phyloP scores from a whole-genome alignment of 2,797 vertebrate genomes.

The Remorina albescens region DNA sequence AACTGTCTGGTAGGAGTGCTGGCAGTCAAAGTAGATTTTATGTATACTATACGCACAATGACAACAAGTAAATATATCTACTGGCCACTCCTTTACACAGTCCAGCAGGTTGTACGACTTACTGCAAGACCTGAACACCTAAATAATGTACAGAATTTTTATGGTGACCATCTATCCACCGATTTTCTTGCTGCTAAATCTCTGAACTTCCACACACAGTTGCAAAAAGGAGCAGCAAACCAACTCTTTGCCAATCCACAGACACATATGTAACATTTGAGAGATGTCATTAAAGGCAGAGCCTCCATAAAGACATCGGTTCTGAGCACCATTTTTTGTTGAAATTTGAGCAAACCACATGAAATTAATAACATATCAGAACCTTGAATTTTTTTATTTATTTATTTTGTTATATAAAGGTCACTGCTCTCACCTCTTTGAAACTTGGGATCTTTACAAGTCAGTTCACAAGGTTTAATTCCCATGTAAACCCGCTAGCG shows the following conservation, averaged over 20 bases:
- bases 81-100: neutral
- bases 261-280: neutral
- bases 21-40: constrained; percentile 3
- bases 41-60: neutral
- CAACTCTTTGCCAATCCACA: constrained; percentile 1
- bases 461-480: constrained; percentile 30
- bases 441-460: constrained; percentile 37
- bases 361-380: neutral
- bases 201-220: neutral
- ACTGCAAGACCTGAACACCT: constrained; percentile 10
- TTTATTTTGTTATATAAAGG: constrained; percentile 59
- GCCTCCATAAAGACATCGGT: neutral
- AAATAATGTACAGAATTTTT: constrained; percentile 1
- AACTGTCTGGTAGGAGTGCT: neutral
- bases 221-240: neutral
- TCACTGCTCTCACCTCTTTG: constrained; percentile 33
- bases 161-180: neutral
- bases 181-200: neutral
- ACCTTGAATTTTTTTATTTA: neutral
- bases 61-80: constrained; percentile 5
- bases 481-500: neutral
- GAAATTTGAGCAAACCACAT: constrained; percentile 1
- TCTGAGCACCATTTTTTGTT: neutral
- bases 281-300: neutral
- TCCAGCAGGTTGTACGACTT: too few species aligned